phyloP scores from a whole-genome alignment of 2,797 vertebrate genomes.

The Schizopygopsis pylzovi region DNA sequence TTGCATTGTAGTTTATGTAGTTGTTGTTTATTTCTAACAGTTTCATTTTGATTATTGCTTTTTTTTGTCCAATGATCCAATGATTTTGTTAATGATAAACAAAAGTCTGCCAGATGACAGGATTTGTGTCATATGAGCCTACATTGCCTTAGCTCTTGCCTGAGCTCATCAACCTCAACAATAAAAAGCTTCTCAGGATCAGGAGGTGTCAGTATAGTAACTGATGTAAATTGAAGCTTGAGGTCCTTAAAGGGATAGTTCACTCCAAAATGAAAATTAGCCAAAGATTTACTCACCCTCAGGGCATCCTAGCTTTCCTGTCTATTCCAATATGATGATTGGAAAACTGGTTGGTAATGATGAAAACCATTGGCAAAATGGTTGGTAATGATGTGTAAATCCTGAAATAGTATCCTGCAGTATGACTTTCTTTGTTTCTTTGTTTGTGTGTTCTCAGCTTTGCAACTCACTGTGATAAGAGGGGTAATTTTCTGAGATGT shows the following conservation, averaged over 20 bases:
- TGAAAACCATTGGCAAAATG: background rate
- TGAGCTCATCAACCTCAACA: too few species aligned
- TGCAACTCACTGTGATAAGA: constrained; percentile 87
- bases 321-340: background rate
- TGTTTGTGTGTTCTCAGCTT: constrained; percentile 79
- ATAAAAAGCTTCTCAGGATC: too few species aligned
- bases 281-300: too few species aligned
- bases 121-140: too few species aligned
- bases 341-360: background rate
- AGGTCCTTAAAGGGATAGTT: background rate
- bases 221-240: too few species aligned
- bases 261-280: too few species aligned
- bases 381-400: background rate
- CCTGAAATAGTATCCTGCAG: background rate
- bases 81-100: too few species aligned
- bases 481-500: constrained; percentile 81
- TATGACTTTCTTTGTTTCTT: constrained; percentile 31
- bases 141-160: too few species aligned
- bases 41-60: background rate
- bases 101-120: too few species aligned
- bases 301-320: too few species aligned
- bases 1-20: background rate
- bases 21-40: background rate
- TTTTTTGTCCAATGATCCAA: too few species aligned
- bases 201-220: too few species aligned